phyloP scores from a whole-genome alignment of 1,140 invertebrate genomes.

The Drosophila chauvacae region DNA sequence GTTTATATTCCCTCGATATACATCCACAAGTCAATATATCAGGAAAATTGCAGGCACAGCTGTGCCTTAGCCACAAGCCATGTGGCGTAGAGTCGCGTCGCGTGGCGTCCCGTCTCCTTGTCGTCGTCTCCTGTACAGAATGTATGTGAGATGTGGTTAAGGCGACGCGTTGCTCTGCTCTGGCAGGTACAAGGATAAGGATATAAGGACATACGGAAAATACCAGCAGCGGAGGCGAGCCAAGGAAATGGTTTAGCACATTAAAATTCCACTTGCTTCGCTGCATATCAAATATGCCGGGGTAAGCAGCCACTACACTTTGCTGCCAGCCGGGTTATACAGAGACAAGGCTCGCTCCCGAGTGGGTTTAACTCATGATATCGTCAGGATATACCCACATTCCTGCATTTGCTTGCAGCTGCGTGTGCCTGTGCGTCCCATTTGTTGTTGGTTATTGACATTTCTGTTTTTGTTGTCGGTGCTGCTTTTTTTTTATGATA shows the following conservation, averaged over 20 bases:
- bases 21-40: constrained; percentile 42
- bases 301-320: constrained; percentile 44
- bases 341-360: constrained; percentile 32
- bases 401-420: constrained; percentile 28
- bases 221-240: constrained; percentile 35
- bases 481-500: constrained; percentile 59
- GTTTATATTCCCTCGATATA: not conserved
- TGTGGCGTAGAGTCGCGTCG: not conserved
- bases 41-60: constrained; percentile 25
- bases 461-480: constrained; percentile 3
- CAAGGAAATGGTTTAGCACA: constrained; percentile 80
- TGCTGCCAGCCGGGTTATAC: not conserved
- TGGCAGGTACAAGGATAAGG: constrained; percentile 25
- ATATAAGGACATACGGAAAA: constrained; percentile 30
- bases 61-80: constrained; percentile 29
- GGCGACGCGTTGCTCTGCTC: constrained; percentile 6
- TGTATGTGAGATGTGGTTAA: constrained; percentile 31
- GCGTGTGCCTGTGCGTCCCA: constrained; percentile 44
- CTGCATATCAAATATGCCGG: constrained; percentile 79
- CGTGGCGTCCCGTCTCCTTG: not conserved
- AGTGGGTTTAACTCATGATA: constrained; percentile 55
- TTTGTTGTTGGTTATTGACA: constrained; percentile 77
- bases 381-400: constrained; percentile 25
- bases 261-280: constrained; percentile 82
- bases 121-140: not conserved